A percentile compares a stretch with the other conserved stretches of the same genome.
Evolutionary conservation across 1,140 invertebrate species (phyloP).

Genomic region (Hypothenemus hampei): DNA sequence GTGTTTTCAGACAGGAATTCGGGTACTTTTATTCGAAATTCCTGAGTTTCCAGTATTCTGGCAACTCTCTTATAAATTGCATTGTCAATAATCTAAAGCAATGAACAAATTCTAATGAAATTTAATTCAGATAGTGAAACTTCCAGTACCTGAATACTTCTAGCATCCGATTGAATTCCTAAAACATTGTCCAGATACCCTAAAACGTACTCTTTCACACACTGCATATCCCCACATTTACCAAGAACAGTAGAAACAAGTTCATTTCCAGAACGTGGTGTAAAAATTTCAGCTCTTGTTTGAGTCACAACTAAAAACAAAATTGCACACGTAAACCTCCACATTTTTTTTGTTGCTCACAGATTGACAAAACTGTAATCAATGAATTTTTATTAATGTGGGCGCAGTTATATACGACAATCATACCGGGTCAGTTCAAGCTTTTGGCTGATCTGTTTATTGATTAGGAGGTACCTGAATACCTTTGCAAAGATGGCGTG

Average conservation of each 20-base stretch:
- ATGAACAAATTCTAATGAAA: neutral
- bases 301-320: conserved; percentile 47
- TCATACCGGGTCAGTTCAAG: conserved; percentile 35
- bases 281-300: conserved; percentile 50
- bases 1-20: conserved; percentile 65
- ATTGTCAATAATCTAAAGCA: conserved; percentile 60
- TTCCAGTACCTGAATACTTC: conserved; percentile 35
- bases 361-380: conserved; percentile 31
- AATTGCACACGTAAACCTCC: conserved; percentile 40
- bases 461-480: conserved; percentile 27
- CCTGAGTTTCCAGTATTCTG: conserved; percentile 63
- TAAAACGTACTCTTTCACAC: conserved; percentile 68
- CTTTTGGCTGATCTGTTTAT: conserved; percentile 23
- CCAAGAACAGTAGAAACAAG: conserved; percentile 64
- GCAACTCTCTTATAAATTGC: conserved; percentile 65
- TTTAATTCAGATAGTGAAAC: neutral
- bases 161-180: conserved; percentile 56
- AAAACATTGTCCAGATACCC: conserved; percentile 65
- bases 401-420: conserved; percentile 46
- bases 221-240: conserved; percentile 64
- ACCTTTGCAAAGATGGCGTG: conserved; percentile 24
- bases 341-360: conserved; percentile 38
- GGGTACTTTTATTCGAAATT: conserved; percentile 64
- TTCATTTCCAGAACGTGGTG: conserved; percentile 59
- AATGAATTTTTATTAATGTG: conserved; percentile 37